Evolutionary conservation across 1,140 invertebrate species (phyloP).

Genomic region (Zaprionus inermis): DNA sequence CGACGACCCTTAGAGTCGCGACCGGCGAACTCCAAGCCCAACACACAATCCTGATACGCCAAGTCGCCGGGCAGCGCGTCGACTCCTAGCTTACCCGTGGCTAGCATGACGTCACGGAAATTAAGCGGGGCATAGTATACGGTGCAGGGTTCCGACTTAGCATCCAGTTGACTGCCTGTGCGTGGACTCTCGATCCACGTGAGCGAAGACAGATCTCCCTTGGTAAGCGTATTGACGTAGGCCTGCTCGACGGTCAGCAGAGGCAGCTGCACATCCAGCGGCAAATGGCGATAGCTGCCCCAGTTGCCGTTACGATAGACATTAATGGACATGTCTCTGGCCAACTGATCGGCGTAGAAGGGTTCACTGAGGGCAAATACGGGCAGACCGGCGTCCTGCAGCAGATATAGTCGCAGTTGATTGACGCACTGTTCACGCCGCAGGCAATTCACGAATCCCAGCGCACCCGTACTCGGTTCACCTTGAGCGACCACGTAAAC

Average conservation of each 20-base stretch:
- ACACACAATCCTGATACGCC: conserved; percentile 94
- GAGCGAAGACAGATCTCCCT: conserved; percentile 95
- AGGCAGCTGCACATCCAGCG: conserved; percentile 86
- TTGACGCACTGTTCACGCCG: conserved; percentile 90
- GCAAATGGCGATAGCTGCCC: conserved; percentile 93
- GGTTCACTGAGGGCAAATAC: conserved; percentile 86
- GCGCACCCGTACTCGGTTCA: conserved; percentile 89
- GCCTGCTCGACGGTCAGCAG: conserved; percentile 92
- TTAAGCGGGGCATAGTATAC: conserved; percentile 98
- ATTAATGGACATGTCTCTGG: conserved; percentile 92
- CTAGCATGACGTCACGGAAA: conserved; percentile 98
- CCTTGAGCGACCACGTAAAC: conserved; percentile 89
- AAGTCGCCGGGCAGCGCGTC: conserved; percentile 96
- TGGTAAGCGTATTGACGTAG: conserved; percentile 94
- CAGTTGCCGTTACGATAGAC: conserved; percentile 90
- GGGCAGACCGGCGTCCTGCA: conserved; percentile 87
- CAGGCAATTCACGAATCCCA: conserved; percentile 95
- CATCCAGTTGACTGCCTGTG: conserved; percentile 57
- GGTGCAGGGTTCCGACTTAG: conserved; percentile 88
- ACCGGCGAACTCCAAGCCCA: conserved; percentile 98
- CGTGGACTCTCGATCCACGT: conserved; percentile 96
- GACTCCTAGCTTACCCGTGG: conserved; percentile 96
- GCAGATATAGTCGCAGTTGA: conserved; percentile 88
- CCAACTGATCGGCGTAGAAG: conserved; percentile 87
- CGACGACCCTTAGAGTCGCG: conserved; percentile 89